Evolutionary conservation across 30 jellyfish, hydroid and myxozoan species (phyloP).

Genomic region (Aurelia aurita complex sp. Pacific): DNA sequence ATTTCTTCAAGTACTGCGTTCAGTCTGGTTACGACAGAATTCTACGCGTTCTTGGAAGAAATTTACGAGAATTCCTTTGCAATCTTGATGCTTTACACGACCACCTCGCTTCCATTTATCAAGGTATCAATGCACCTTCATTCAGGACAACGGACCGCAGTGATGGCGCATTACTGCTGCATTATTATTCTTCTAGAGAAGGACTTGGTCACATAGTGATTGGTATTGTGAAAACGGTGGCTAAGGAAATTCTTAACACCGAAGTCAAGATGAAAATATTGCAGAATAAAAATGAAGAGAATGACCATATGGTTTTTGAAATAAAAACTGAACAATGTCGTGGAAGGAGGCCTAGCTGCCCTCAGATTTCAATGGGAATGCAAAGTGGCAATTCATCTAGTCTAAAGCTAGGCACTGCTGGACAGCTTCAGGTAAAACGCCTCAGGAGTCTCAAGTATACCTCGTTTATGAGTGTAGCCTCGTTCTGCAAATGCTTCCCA

Average conservation of each 20-base stretch:
- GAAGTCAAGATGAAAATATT: conserved; percentile 41
- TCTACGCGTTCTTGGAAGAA: conserved; percentile 79
- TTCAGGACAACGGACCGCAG: conserved; percentile 79
- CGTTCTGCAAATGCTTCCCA: conserved; percentile 83
- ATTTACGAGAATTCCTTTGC: conserved; percentile 68
- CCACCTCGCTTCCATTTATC: conserved; percentile 82
- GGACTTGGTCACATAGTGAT: conserved; percentile 82
- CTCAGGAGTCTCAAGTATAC: conserved; percentile 39
- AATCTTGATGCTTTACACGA: conserved; percentile 89
- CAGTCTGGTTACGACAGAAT: conserved; percentile 91
- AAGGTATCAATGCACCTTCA: conserved; percentile 94
- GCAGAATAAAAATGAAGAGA: conserved; percentile 36
- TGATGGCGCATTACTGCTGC: conserved; percentile 82
- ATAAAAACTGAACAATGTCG: conserved; percentile 25
- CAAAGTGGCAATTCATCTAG: conserved; percentile 17
- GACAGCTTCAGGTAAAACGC: conserved; percentile 37
- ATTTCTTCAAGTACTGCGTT: conserved; percentile 80
- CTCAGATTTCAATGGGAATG: conserved; percentile 15
- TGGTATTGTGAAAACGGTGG: conserved; percentile 88
- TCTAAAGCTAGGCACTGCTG: conserved; percentile 63
- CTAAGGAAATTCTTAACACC: conserved; percentile 75
- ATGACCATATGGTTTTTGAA: conserved; percentile 68
- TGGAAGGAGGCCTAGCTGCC: conserved; percentile 25
- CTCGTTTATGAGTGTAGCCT: conserved; percentile 59
- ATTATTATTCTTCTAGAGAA: conserved; percentile 75